Percentiles rank a stretch among this genome's conserved stretches.
phyloP scores from a whole-genome alignment of 2,888 invertebrate species.

The Acronicta alni region DNA sequence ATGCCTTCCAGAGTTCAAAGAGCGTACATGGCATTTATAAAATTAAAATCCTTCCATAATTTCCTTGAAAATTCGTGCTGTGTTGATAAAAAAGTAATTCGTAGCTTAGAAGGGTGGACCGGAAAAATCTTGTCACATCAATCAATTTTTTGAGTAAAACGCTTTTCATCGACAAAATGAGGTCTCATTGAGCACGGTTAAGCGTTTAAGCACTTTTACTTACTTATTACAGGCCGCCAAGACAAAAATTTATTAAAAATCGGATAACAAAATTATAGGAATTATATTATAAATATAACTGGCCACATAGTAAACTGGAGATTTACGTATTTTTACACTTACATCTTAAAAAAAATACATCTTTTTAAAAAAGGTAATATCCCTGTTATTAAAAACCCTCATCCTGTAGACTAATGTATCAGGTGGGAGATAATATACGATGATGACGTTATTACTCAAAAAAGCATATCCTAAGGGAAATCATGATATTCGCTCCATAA shows the following conservation, averaged over 20 bases:
- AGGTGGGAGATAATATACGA: not conserved
- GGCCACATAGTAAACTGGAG: too few species aligned
- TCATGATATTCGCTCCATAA: constrained; percentile 19
- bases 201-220: constrained; percentile 10
- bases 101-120: constrained; percentile 40
- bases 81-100: constrained; percentile 50
- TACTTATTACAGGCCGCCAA: not conserved
- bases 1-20: constrained; percentile 27
- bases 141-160: constrained; percentile 71
- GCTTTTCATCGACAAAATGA: constrained; percentile 73
- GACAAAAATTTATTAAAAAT: not conserved
- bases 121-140: constrained; percentile 71
- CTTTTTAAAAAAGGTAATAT: too few species aligned
- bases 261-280: not conserved
- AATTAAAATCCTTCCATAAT: constrained; percentile 27
- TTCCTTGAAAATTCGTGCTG: constrained; percentile 32
- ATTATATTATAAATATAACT: not conserved
- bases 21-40: constrained; percentile 13
- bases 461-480: constrained; percentile 29
- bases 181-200: constrained; percentile 37
- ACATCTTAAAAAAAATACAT: too few species aligned
- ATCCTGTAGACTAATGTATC: not conserved
- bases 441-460: constrained; percentile 1
- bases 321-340: too few species aligned
- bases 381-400: not conserved